Percentiles rank a stretch among this genome's conserved stretches.
Conservation (phyloP, 2,113 vertebrate genomes). For the Microtus montanus region DNA sequence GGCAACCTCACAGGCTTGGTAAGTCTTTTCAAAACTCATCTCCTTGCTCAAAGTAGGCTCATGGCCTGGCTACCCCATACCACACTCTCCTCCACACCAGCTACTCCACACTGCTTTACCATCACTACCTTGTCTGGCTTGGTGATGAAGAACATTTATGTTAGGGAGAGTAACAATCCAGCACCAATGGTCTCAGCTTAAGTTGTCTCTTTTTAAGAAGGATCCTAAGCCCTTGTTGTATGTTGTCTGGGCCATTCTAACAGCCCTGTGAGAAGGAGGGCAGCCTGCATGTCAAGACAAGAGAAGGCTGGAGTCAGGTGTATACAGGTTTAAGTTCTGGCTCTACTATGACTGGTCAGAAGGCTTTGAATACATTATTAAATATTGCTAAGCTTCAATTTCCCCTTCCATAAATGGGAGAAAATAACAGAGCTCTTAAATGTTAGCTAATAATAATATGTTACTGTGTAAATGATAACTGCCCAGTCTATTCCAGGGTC, state of each 20-base stretch:
- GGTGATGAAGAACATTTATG: background rate
- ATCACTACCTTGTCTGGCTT: background rate
- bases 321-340: background rate
- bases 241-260: background rate
- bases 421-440: conserved; percentile 55
- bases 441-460: conserved; percentile 28
- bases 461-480: background rate
- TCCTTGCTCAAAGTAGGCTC: background rate
- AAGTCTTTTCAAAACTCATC: background rate
- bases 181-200: background rate
- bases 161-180: background rate
- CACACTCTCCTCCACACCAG: rapidly evolving
- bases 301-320: background rate
- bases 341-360: background rate
- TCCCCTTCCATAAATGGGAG: conserved; percentile 39
- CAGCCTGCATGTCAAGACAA: background rate
- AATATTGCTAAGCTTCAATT: conserved; percentile 42
- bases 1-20: background rate
- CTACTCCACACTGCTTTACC: background rate
- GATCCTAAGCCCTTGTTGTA: background rate
- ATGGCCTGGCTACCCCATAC: background rate
- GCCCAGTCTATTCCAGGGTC: background rate
- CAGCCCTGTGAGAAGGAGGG: background rate
- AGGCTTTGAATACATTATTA: background rate
- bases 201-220: background rate